Percentiles rank a stretch among this genome's conserved stretches.
Evolutionary conservation across 2,888 invertebrate species (phyloP).

Genomic region (Pollenia angustigena): DNA sequence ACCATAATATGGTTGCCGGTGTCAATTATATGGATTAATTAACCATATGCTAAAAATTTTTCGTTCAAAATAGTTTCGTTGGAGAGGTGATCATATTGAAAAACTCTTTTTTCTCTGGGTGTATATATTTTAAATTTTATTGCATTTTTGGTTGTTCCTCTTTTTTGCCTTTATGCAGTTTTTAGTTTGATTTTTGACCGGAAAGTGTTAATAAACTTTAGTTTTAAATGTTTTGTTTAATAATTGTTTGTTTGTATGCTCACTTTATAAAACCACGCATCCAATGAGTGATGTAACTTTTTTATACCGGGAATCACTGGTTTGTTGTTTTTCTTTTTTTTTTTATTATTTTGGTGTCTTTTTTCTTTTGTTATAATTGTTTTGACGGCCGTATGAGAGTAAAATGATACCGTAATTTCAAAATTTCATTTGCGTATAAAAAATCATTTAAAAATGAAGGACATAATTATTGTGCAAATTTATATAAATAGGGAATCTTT

Average conservation of each 20-base stretch:
- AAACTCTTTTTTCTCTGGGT: too few species aligned
- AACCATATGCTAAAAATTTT: too few species aligned
- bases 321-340: background rate
- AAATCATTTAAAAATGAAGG: slow-evolving; percentile 13
- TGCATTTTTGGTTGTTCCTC: slow-evolving; percentile 10
- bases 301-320: background rate
- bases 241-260: slow-evolving; percentile 12
- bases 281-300: slow-evolving; percentile 49
- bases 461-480: background rate
- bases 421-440: slow-evolving; percentile 1
- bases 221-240: slow-evolving; percentile 11
- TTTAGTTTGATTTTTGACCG: slow-evolving; percentile 23
- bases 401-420: slow-evolving; percentile 14
- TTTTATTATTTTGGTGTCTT: background rate
- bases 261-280: slow-evolving; percentile 35
- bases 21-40: too few species aligned
- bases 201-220: slow-evolving; percentile 52
- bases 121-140: background rate
- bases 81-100: too few species aligned
- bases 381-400: slow-evolving; percentile 16
- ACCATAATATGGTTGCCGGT: too few species aligned
- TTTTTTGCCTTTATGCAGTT: slow-evolving; percentile 32
- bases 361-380: background rate
- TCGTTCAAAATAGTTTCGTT: background rate
- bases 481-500: too few species aligned